Evolutionary conservation across 2,888 invertebrate species (phyloP).

Genomic region (Spatulosminthurus flaviceps): DNA sequence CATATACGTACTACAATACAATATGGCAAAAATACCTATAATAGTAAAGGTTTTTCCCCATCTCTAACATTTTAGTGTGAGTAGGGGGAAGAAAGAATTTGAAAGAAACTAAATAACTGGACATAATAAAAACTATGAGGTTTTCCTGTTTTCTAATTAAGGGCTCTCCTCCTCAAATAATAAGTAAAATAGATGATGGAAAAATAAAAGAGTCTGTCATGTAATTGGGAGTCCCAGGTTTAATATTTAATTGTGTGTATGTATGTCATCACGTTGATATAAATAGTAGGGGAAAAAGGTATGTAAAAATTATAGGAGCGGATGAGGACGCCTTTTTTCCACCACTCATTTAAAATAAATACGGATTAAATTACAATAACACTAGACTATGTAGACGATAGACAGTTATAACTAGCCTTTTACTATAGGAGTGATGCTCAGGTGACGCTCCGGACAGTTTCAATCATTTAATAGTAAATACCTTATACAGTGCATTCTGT

Average conservation of each 20-base stretch:
- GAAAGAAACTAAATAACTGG: no score
- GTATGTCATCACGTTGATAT: neutral
- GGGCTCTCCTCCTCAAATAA: neutral
- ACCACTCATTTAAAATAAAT: neutral
- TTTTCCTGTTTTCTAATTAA: conserved; percentile 2
- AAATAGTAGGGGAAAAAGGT: neutral
- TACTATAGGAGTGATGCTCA: no score
- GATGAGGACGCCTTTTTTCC: neutral
- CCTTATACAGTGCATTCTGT: no score
- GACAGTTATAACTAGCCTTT: no score
- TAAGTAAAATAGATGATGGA: no score
- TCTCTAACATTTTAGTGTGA: no score
- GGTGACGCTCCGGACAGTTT: neutral
- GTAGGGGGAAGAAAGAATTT: no score
- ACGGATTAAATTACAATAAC: no score
- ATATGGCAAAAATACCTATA: no score
- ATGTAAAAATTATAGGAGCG: neutral
- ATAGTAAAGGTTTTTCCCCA: no score
- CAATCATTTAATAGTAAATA: conserved; percentile 18
- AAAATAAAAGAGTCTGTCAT: neutral
- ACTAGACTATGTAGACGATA: no score
- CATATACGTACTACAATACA: neutral
- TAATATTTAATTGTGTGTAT: neutral
- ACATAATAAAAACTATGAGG: neutral
- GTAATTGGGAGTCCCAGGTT: neutral